Base-by-base conservation (phyloP, 2,888 invertebrate species). In the Caradrina kadenii region DNA sequence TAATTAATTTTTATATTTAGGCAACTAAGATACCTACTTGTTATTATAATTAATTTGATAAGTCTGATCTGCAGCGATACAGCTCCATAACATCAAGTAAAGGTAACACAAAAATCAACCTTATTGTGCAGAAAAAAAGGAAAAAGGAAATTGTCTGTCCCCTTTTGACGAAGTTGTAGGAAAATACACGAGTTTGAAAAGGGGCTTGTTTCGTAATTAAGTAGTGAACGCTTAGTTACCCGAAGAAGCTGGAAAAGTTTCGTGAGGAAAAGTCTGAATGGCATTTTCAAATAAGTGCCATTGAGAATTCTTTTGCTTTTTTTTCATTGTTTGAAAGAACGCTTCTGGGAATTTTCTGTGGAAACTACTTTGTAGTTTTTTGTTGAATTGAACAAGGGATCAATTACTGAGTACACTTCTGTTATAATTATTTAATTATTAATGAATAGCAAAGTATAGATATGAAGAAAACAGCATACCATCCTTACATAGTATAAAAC, bases 181-280 rank as follows among this genome's bases (percentile, higher is more conserved):
- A 79, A 81, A 85, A 84, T 68, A 26, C 58, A 76, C 63, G 58
- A 52, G 39, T 45, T 67, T 73, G 67, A 69, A 72, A 76, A 72
- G 69, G 81, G 75, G 87, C 86, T 85, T 72, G 90, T 84, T 89
- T 83, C 88, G 91, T 93, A 93, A 93, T 93, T 92, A 93, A 93
- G 93, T 93, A 93, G 93, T 90, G 88, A 81, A 90, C 89, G 92
- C 90, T 92, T 93, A 93, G 93, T 92, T 92, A 91, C 88, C 77
- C 85, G 82, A 85, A 86, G 87, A 85, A 80, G 81, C 82, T 81
- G 80, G 80, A 76, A 83, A 84, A 87, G 72, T 79, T 87, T 87
- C 80, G 86, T 73, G 86, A 84, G 45, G 76, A 69, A 76, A 80
- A 70, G 15, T 45, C 69, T 81, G 79, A 76, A 81, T 77, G 62